Conservation (phyloP, 1,140 invertebrate species). For the Chlorops oryzae region DNA sequence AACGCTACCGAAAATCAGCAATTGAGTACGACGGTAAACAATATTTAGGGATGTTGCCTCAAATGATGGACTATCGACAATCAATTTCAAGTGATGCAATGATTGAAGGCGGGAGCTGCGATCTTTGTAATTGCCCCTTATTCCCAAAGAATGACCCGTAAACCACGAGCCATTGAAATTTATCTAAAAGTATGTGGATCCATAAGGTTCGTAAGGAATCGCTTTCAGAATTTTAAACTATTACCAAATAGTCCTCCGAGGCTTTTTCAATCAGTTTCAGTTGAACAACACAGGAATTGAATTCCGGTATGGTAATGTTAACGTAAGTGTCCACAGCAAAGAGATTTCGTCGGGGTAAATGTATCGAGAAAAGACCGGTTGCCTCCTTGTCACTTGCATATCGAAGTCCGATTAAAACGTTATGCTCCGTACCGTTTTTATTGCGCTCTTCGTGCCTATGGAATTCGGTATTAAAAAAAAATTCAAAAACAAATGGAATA, state of each 20-base stretch:
- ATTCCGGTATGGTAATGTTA: slow-evolving; percentile 58
- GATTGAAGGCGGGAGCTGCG: slow-evolving; percentile 56
- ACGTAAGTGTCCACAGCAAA: slow-evolving; percentile 55
- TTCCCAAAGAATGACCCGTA: slow-evolving; percentile 64
- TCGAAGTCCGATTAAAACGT: slow-evolving; percentile 37
- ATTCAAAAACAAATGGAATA: neutral
- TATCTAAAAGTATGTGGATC: slow-evolving; percentile 46
- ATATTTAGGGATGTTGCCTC: slow-evolving; percentile 58
- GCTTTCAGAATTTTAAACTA: neutral
- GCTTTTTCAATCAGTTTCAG: slow-evolving; percentile 54
- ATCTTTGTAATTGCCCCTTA: slow-evolving; percentile 65
- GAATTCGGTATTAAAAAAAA: slow-evolving; percentile 1
- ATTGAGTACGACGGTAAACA: slow-evolving; percentile 53
- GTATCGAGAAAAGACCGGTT: slow-evolving; percentile 49
- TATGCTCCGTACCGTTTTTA: slow-evolving; percentile 47
- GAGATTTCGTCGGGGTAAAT: slow-evolving; percentile 52
- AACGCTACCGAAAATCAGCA: slow-evolving; percentile 31
- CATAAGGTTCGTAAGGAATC: neutral
- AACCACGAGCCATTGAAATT: slow-evolving; percentile 70
- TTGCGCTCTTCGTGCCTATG: slow-evolving; percentile 38
- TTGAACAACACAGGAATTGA: slow-evolving; percentile 55
- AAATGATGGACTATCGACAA: slow-evolving; percentile 64
- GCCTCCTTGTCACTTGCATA: slow-evolving; percentile 56
- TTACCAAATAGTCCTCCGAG: slow-evolving; percentile 55
- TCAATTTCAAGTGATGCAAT: slow-evolving; percentile 61